Evolutionary conservation across 1,140 invertebrate genomes (phyloP).

Genomic region (Ceratina australensis): DNA sequence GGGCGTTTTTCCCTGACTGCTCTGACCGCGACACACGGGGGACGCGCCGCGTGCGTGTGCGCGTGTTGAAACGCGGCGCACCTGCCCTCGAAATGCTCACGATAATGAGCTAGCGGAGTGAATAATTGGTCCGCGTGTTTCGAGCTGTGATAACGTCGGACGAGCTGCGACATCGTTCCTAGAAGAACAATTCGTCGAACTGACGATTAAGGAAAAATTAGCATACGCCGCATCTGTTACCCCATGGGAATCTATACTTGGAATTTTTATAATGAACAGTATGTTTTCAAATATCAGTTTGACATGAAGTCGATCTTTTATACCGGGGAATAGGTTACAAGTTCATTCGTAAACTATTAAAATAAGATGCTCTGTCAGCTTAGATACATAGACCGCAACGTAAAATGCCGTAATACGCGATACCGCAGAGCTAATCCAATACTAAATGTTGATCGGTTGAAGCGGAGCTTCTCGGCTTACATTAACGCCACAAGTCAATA

Average conservation of each 20-base stretch:
- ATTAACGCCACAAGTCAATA: background rate
- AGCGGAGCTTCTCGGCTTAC: slow-evolving; percentile 4
- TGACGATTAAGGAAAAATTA: background rate
- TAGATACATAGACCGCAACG: too few species aligned
- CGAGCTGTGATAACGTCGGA: slow-evolving; percentile 16
- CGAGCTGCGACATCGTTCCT: background rate
- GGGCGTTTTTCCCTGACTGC: slow-evolving; percentile 38
- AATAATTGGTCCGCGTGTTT: slow-evolving; percentile 42
- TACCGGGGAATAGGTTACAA: too few species aligned
- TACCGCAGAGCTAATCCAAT: background rate
- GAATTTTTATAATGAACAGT: too few species aligned
- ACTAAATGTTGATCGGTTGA: background rate
- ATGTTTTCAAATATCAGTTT: too few species aligned
- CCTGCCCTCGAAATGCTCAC: slow-evolving; percentile 36
- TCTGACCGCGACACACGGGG: background rate
- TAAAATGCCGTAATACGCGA: background rate
- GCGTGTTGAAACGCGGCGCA: slow-evolving; percentile 19
- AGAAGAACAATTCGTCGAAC: slow-evolving; percentile 14
- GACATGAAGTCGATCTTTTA: too few species aligned
- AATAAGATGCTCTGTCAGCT: too few species aligned
- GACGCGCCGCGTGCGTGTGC: background rate
- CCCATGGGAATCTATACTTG: too few species aligned
- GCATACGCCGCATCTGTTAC: too few species aligned
- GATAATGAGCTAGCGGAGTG: slow-evolving; percentile 51
- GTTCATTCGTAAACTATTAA: too few species aligned